Evolutionary conservation across 2,888 invertebrate species (phyloP), one percentile per base, ranked within the genome.

Genomic region (Hypomecis atomaria): DNA sequence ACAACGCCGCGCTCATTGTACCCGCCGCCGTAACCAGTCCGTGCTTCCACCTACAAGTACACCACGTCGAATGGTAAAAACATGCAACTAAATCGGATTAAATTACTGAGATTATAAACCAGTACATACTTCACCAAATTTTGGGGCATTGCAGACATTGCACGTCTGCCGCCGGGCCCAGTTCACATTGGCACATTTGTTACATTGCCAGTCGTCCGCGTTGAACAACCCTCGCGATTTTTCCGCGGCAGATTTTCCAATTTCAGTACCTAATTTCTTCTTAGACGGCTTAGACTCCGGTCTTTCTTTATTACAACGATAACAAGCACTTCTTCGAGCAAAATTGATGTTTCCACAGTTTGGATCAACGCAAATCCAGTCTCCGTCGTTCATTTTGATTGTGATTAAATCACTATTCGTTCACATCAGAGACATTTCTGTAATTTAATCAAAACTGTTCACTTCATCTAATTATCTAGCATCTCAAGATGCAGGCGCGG

Each of bases 131-230:
- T 99, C 98, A 13, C 98, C 98, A 86, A 98, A 98, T 90, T 99
- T 99, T 0, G 99, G 99, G 5, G 99, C 98, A 92, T 99, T 99
- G 89, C 99, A 99, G 93, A 99, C 98, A 89, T 99, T 99, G 90
- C 99, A 99, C 59, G 97, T 97, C 81, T 96, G 96, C 60, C 99
- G 94, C 70, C 99, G 94, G 34, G 99, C 99, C 99, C 99, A 99
- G 89, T 99, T 99, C 9, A 99, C 99, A 89, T 99, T 99, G n/a
- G 99, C 99, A 92, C 99, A 99, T 87, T 99, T 99, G 89, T 97
- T 98, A 88, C 99, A 99, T 84, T 99, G 98, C 99, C 99, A 99
- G 89, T 99, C 99, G 86, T 99, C 99, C 43, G 99, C 99, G 89
- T 98, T 98, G 87, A 95, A 96, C 66, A 99, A 93, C n/a, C 99